A percentile compares a stretch with the other conserved stretches of the same genome.
Evolutionary conservation across 2,888 invertebrate species (phyloP).

Genomic region (Hoplodrina blanda): DNA sequence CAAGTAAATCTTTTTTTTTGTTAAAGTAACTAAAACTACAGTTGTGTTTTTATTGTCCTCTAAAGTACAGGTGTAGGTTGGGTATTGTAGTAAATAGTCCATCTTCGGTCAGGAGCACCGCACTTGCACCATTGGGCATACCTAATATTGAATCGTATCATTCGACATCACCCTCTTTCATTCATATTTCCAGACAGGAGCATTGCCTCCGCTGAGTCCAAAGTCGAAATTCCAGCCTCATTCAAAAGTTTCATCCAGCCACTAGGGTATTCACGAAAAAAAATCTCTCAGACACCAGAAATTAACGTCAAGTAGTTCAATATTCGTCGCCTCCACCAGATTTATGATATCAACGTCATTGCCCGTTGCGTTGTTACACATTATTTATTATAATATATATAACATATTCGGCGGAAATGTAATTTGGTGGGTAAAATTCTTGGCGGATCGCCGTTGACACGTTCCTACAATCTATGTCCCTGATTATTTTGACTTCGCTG

Average conservation of each 20-base stretch:
- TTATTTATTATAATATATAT: slow-evolving; percentile 60
- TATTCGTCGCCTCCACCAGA: slow-evolving; percentile 44
- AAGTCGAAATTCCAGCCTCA: background rate
- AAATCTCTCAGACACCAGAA: slow-evolving; percentile 9
- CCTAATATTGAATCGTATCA: background rate
- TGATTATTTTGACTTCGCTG: slow-evolving; percentile 74
- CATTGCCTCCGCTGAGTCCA: background rate
- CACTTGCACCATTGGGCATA: too few relatives aligned
- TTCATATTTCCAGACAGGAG: background rate
- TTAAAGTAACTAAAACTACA: too few relatives aligned
- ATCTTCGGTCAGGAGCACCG: too few relatives aligned
- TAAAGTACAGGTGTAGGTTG: too few relatives aligned
- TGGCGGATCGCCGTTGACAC: slow-evolving; percentile 76
- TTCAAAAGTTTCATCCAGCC: background rate
- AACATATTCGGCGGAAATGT: slow-evolving; percentile 75
- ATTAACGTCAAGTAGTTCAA: slow-evolving; percentile 32
- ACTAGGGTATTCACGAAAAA: slow-evolving; percentile 4
- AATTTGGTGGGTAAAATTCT: slow-evolving; percentile 80
- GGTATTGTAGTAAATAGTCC: too few relatives aligned
- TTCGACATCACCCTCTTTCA: background rate
- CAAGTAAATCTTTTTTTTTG: too few relatives aligned
- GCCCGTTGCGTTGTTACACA: slow-evolving; percentile 47
- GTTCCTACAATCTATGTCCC: slow-evolving; percentile 71
- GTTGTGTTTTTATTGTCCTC: too few relatives aligned
- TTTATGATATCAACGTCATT: slow-evolving; percentile 57